Conservation (phyloP, 2,888 invertebrate species). For the Andrena hattorfiana region DNA sequence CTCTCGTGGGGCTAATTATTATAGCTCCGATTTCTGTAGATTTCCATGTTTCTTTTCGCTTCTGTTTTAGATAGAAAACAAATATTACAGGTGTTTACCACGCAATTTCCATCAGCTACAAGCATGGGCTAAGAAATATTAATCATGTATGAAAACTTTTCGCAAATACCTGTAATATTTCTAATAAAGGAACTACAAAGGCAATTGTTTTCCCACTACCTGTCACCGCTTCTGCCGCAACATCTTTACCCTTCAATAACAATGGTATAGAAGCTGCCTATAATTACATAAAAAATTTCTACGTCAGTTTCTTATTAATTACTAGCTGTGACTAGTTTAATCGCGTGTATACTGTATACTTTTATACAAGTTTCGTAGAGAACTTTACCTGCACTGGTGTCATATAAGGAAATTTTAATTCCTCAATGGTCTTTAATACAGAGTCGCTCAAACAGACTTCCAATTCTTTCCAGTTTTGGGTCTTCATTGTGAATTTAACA, state of each 20-base stretch:
- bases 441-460: conserved; percentile 84
- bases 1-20: conserved; percentile 97
- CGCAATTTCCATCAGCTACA: not conserved
- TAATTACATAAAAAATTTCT: conserved; percentile 37
- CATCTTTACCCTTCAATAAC: conserved; percentile 96
- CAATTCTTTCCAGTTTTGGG: conserved; percentile 86
- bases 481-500: conserved; percentile 72
- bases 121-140: conserved; percentile 7
- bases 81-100: not conserved
- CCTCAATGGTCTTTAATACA: conserved; percentile 85
- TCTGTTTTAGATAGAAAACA: conserved; percentile 79
- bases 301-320: not conserved
- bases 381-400: conserved; percentile 87
- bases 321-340: not conserved
- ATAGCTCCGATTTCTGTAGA: conserved; percentile 94
- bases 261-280: conserved; percentile 95
- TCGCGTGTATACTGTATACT: not conserved
- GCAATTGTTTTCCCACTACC: conserved; percentile 99
- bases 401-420: conserved; percentile 87
- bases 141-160: not conserved
- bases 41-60: conserved; percentile 88
- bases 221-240: conserved; percentile 99
- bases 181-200: conserved; percentile 96
- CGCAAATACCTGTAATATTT: conserved; percentile 88
- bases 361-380: not conserved